Evolutionary conservation across 2,113 vertebrate genomes (phyloP).

Genomic region (Pygathrix nemaeus): DNA sequence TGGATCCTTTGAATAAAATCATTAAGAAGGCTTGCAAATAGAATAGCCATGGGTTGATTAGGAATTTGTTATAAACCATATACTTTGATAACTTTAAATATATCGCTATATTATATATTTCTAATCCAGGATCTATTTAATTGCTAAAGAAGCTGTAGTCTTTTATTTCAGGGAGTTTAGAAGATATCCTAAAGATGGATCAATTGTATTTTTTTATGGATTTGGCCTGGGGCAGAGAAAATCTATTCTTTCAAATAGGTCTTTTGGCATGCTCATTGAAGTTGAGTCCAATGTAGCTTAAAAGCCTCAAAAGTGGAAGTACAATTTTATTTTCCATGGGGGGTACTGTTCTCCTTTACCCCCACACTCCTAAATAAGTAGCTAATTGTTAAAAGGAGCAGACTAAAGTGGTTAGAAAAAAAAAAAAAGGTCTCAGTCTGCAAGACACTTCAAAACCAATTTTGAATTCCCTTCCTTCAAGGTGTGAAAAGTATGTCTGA

Average conservation of each 20-base stretch:
- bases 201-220: conserved; percentile 62
- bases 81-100: neutral
- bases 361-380: conserved; percentile 71
- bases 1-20: neutral
- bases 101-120: neutral
- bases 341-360: conserved; percentile 54
- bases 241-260: conserved; percentile 69
- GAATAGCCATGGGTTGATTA: neutral
- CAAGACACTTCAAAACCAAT: conserved; percentile 76
- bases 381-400: conserved; percentile 76
- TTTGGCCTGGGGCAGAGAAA: conserved; percentile 63
- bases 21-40: conserved; percentile 39
- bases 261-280: conserved; percentile 70
- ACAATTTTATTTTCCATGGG: conserved; percentile 73
- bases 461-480: conserved; percentile 74
- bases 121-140: neutral
- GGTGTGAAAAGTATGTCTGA: conserved; percentile 70
- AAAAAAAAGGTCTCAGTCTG: conserved; percentile 57
- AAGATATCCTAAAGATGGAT: conserved; percentile 60
- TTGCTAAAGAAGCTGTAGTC: neutral
- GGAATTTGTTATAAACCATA: neutral
- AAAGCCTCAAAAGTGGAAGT: conserved; percentile 66
- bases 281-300: conserved; percentile 63
- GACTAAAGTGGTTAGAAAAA: conserved; percentile 59
- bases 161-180: conserved; percentile 28